Conservation (phyloP, 2,113 vertebrate genomes). For the Oncorhynchus masou region DNA sequence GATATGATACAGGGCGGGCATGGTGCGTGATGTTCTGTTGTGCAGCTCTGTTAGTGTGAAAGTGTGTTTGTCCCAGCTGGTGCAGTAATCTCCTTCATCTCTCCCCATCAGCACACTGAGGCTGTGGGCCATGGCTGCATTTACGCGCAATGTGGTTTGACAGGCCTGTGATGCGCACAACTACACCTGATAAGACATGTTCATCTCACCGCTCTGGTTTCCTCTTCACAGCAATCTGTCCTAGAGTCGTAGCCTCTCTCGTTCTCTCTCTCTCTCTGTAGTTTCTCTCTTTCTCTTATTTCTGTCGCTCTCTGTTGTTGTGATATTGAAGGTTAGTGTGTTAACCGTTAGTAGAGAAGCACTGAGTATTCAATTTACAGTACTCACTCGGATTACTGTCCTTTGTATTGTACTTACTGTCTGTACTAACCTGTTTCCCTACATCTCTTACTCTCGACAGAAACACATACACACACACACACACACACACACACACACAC, state of each 20-base stretch:
- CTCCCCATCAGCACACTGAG: conserved; percentile 44
- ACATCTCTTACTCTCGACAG: too few relatives aligned
- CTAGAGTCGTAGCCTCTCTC: neutral
- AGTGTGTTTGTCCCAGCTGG: conserved; percentile 26
- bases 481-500: neutral
- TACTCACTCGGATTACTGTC: too few relatives aligned
- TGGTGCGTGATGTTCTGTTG: too few relatives aligned
- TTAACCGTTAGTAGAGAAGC: too few relatives aligned
- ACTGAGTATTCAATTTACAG: too few relatives aligned
- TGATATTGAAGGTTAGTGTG: too few relatives aligned
- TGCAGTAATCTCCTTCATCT: conserved; percentile 46
- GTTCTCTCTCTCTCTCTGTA: neutral
- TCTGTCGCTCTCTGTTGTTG: too few relatives aligned
- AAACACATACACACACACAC: neutral
- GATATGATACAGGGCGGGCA: too few relatives aligned
- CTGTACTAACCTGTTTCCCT: too few relatives aligned
- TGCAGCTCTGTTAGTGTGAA: neutral
- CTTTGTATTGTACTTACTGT: too few relatives aligned
- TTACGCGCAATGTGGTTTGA: conserved; percentile 62
- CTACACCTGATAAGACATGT: conserved; percentile 50
- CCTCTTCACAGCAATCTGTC: conserved; percentile 42
- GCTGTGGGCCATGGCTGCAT: conserved; percentile 39
- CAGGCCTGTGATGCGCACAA: conserved; percentile 41
- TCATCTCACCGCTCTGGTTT: conserved; percentile 59
- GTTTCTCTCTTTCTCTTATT: neutral